Evolutionary conservation across 2,797 vertebrate genomes (phyloP), one percentile per base, ranked within the genome.

Genomic region (Cryptoprocta ferox): DNA sequence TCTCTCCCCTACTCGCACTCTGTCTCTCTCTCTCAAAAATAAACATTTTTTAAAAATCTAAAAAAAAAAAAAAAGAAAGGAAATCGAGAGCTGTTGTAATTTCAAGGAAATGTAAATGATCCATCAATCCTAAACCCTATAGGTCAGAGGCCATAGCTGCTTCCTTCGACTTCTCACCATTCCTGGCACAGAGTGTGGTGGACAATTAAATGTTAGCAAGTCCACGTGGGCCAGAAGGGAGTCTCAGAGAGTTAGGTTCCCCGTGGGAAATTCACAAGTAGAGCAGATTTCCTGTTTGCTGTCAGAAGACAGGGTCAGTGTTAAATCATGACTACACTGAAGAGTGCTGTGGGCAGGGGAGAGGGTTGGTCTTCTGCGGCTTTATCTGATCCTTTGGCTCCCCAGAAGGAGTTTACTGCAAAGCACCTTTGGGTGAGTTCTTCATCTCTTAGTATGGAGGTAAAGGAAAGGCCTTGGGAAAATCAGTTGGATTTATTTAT

Each of bases 401-500:
- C 83, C 45, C 65, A 30, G 80, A 90, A 61, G 32, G 11, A 78
- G 8, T 8, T 66, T 15, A 30, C 26, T 56, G 2, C 42, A 80
- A 66, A 73, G 35, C 21, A 48, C 53, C 48, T 39, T 78, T 75
- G 61, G 68, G 10, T 11, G 19, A 35, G 13, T 26, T 89, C 42
- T 66, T 65, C 80, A 75, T 66, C 66, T 92, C 16, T 80, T 24
- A 70, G 16, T 65, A n/a, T 42, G 21, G 24, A 86, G 50, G 3
- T 76, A 37, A 75, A 90, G 50, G 65, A 84, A 65, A 84, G 21
- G 32, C 73, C n/a, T 65, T 78, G 32, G 26, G 35, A 48, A 89
- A 82, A n/a, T 92, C 56, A 78, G 45, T 16, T 89, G 75, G 70
- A 84, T 80, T 83, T 79, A 87, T 73, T 94, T 92, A 50, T 68